These are phyloP conservation scores for Saguinus imperator DNA, from an alignment of 2,113 vertebrate species.

Conservation along the genomic window DNA sequence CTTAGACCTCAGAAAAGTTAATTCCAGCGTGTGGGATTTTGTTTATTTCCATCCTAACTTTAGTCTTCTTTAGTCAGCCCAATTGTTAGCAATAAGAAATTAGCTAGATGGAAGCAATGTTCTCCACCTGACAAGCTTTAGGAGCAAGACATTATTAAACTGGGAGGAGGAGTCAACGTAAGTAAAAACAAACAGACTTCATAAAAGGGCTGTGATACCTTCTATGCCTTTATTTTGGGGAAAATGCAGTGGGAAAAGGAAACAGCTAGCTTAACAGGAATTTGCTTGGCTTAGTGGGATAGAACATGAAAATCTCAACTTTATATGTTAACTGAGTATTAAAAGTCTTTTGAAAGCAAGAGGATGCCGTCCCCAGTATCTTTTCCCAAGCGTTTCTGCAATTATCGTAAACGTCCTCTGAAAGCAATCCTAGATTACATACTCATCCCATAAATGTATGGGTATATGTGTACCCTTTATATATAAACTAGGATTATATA, in stretches of 20 bases:
- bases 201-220: background rate
- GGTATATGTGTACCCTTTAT: too few species aligned
- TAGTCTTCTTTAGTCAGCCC: background rate
- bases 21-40: background rate
- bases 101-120: background rate
- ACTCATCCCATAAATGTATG: background rate
- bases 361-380: background rate
- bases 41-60: background rate
- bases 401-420: background rate
- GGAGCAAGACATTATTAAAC: background rate
- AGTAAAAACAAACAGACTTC: background rate
- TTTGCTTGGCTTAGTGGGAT: background rate
- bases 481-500: background rate
- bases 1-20: background rate
- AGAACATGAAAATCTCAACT: background rate
- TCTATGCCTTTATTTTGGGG: background rate
- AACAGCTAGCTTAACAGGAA: background rate
- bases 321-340: background rate
- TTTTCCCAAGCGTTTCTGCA: background rate
- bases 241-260: background rate
- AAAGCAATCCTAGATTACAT: background rate
- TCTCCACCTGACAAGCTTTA: background rate
- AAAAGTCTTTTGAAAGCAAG: conserved; percentile 20
- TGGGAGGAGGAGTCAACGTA: background rate
- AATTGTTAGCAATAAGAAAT: background rate